phyloP scores from a whole-genome alignment of 2,888 invertebrate genomes.

The Seladonia tumulorum region DNA sequence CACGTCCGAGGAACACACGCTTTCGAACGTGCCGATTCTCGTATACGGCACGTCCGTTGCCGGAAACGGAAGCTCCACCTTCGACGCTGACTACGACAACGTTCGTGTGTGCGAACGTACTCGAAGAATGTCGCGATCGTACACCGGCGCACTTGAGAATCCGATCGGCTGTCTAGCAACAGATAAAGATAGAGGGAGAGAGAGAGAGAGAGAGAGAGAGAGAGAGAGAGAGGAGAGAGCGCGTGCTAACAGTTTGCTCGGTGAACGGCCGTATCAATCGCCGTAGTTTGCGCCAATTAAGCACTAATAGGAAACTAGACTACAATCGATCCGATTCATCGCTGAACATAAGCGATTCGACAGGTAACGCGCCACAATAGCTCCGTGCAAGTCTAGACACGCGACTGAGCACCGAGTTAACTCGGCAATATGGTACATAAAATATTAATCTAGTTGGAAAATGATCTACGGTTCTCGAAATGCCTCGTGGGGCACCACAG shows the following conservation, averaged over 20 bases:
- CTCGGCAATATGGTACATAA: not conserved
- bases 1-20: conserved; percentile 9
- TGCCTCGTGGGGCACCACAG: no score
- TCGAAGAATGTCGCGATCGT: conserved; percentile 62
- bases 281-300: conserved; percentile 16
- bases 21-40: conserved; percentile 64
- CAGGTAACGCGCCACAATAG: not conserved
- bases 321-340: conserved; percentile 3
- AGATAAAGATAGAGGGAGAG: not conserved
- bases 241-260: not conserved
- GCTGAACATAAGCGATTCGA: not conserved
- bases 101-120: conserved; percentile 62
- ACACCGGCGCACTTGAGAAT: conserved; percentile 43
- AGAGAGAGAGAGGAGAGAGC: not conserved
- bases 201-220: not conserved
- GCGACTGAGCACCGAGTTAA: not conserved
- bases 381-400: not conserved
- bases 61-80: conserved; percentile 84
- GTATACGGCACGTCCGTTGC: conserved; percentile 79
- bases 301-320: conserved; percentile 1
- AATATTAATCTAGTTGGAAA: not conserved
- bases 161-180: conserved; percentile 12
- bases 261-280: conserved; percentile 6
- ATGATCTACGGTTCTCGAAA: no score
- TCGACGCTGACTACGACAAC: conserved; percentile 61